Percentiles rank a stretch among this genome's conserved stretches.
Conservation (phyloP, 2,113 vertebrate species). For the Plestiodon gilberti region DNA sequence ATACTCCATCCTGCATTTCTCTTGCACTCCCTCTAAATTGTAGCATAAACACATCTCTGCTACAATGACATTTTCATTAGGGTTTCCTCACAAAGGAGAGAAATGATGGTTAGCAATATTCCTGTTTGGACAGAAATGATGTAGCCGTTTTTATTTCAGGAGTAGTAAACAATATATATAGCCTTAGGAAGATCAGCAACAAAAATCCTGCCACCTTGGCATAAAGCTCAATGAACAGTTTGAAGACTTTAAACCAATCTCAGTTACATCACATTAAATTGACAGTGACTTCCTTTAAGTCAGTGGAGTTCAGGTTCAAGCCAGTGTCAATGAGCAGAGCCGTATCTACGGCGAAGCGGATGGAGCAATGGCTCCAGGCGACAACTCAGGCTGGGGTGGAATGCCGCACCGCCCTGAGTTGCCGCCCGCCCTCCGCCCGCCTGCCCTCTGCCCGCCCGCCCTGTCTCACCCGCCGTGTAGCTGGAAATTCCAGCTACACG, state of each 20-base stretch:
- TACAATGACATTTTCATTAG: constrained; percentile 34
- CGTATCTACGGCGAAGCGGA: no score
- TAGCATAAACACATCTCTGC: background rate
- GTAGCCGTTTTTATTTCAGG: constrained; percentile 52
- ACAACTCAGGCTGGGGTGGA: no score
- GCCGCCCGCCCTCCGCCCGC: no score
- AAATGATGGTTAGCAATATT: constrained; percentile 48
- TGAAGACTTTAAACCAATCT: background rate
- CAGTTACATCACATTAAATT: background rate
- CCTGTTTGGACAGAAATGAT: constrained; percentile 48
- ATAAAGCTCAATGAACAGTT: constrained; percentile 44
- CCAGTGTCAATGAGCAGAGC: background rate
- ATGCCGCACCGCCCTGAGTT: no score
- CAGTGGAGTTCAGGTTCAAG: background rate
- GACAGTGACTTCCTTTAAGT: background rate
- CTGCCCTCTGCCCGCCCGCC: no score
- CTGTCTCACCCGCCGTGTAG: no score
- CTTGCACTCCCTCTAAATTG: background rate
- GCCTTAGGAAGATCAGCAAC: constrained; percentile 53
- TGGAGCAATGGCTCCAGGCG: no score
- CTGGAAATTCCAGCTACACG: no score
- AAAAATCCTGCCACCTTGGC: constrained; percentile 37
- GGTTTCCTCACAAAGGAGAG: constrained; percentile 16
- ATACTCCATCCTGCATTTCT: background rate
- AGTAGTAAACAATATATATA: constrained; percentile 31